Base-by-base conservation (phyloP, 2,888 invertebrate species). In the Netelia fuscicornis region DNA sequence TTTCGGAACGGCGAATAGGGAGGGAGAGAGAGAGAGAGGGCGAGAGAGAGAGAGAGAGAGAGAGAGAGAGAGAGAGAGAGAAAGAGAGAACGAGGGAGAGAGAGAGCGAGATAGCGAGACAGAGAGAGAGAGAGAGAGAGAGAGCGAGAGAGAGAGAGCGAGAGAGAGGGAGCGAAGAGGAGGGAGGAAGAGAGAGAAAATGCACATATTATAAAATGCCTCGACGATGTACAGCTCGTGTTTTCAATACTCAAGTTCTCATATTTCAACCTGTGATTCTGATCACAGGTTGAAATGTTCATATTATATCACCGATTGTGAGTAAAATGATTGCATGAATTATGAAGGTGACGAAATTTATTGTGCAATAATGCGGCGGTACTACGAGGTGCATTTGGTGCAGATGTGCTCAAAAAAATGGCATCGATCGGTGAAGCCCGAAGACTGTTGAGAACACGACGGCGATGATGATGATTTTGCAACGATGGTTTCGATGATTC, bases 1-100 rank as follows among this genome's bases (percentile, higher is more conserved):
- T 94, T 94, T 58, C 91, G 90, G 20, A 58, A 58, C 58, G 58
- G 20, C n/a, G 9, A 58, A 58, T 2, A 23, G 17, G 17, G 6
- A 20, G 58, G 23, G 17, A 54, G 13, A 11, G 17, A 54, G 54
- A 54, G n/a, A n/a, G 13, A 0, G 54, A 1, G 2, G 17, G 54
- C 17, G 54, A 54, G 13, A 52, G 10, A 52, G 13, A 52, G 30
- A 2, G 30, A 30, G 30, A 30, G 2, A 30, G 3, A 30, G 30
- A 30, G 3, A 30, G 30, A 30, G 30, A 30, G 30, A 30, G 30
- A 30, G 30, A 30, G 30, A 30, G 30, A 30, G 30, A 30, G 30
- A 54, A 5, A n/a, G n/a, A 23, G 17, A 58, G n/a, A n/a, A n/a
- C n/a, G n/a, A n/a, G n/a, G n/a, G n/a, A 30, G 30, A 30, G 30